A percentile compares a stretch with the other conserved stretches of the same genome.
phyloP scores from a whole-genome alignment of 2,797 vertebrate species.

The Perdix hodgsoniae region DNA sequence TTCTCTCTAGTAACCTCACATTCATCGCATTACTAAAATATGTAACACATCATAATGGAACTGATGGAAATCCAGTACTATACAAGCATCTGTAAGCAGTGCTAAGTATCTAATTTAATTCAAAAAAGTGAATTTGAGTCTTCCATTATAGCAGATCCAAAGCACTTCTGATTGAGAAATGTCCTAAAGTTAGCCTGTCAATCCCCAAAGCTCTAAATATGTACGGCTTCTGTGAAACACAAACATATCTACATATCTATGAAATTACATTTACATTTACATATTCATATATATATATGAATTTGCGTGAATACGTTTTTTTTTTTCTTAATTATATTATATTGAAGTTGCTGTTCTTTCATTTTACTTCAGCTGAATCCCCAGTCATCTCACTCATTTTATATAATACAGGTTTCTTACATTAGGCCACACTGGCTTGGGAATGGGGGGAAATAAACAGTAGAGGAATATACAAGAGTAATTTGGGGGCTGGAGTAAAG shows the following conservation, averaged over 20 bases:
- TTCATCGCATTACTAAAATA: slow-evolving; percentile 1
- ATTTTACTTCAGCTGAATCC: background rate
- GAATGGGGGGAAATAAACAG: background rate
- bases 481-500: background rate
- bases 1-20: background rate
- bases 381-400: background rate
- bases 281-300: background rate
- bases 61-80: background rate
- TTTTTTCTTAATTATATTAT: background rate
- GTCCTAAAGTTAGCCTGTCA: background rate
- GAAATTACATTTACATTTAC: background rate
- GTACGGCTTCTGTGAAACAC: background rate
- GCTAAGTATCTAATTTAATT: slow-evolving; percentile 4
- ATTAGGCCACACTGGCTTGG: background rate
- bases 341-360: background rate
- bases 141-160: background rate
- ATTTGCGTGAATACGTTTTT: background rate
- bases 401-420: background rate
- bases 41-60: background rate
- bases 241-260: background rate
- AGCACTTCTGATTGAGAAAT: background rate
- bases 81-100: background rate
- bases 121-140: background rate
- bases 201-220: background rate
- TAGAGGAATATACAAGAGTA: background rate